These are phyloP conservation scores for Coelopa frigida DNA, from an alignment of 1,140 invertebrate genomes.

Conservation along the genomic window DNA sequence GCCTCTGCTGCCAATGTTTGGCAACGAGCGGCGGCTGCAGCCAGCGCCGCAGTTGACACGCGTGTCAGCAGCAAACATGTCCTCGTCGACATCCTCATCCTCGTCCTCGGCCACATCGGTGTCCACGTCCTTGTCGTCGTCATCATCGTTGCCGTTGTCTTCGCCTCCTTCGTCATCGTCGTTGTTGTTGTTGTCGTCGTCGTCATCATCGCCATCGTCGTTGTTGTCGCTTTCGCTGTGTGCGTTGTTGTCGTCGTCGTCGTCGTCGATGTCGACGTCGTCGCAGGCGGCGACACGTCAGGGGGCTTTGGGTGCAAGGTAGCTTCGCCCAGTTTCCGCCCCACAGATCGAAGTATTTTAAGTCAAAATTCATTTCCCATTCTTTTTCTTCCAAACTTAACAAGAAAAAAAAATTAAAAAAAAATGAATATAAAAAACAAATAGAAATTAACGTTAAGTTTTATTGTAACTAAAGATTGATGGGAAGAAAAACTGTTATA, in stretches of 20 bases:
- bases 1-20: neutral
- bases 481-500: no score
- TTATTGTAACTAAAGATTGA: no score
- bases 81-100: neutral
- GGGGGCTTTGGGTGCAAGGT: slow-evolving; percentile 1
- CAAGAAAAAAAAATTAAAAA: slow-evolving; percentile 1
- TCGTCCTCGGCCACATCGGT: neutral
- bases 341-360: neutral
- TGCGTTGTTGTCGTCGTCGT: neutral
- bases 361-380: no score
- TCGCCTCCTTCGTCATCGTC: neutral
- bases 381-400: no score
- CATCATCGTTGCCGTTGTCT: neutral
- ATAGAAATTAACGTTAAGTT: no score
- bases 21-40: no score
- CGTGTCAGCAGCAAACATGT: no score
- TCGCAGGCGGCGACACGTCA: neutral
- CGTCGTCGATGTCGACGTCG: neutral
- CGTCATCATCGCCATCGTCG: slow-evolving; percentile 6
- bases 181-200: slow-evolving; percentile 2
- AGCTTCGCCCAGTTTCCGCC: neutral
- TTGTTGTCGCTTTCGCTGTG: neutral
- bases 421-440: no score
- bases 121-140: neutral
- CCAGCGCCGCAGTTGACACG: no score